Evolutionary conservation across 2,888 invertebrate species (phyloP), one percentile per base, ranked within the genome.

Genomic region (Microctonus hyperodae): DNA sequence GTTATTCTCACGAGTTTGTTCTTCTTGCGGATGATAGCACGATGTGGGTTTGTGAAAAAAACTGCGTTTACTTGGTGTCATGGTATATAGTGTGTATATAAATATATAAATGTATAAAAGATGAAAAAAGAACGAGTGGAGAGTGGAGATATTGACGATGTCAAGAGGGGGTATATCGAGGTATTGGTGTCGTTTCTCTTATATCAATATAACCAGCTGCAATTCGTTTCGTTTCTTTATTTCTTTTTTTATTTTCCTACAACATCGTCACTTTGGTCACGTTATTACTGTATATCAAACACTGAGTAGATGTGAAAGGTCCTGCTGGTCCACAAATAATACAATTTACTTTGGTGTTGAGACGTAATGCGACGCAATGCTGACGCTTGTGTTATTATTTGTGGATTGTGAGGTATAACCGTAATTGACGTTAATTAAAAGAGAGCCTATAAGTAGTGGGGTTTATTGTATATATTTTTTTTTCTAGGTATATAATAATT

Each of bases 31-130:
- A n/a, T 62, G 58, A 33, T 37, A 25, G 31, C 44, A 44, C 51
- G 59, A 67, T 64, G 63, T 64, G 63, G 67, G 57, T 58, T 59
- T 64, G 59, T 67, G 35, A 40, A 44, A 56, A 56, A 61, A 61
- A 23, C 56, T 16, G 44, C 55, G 59, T 65, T 66, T 44, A 57
- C 61, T 66, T 66, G 56, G 61, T 66, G 60, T 61, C 65, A 66
- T 44, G 31, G 35, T 53, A 31, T 53, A 59, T 53, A 28, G n/a
- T n/a, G n/a, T n/a, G n/a, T n/a, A n/a, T n/a, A n/a, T n/a, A n/a
- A n/a, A n/a, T n/a, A n/a, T n/a, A n/a, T n/a, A n/a, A n/a, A n/a
- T 37, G 37, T 37, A 37, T 37, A 37, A 37, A 37, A n/a, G 37
- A 37, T n/a, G 37, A n/a, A 37, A 35, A 35, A 10, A 44, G 44